Conservation (phyloP, 2,888 invertebrate genomes). For the Drosophila monieri region DNA sequence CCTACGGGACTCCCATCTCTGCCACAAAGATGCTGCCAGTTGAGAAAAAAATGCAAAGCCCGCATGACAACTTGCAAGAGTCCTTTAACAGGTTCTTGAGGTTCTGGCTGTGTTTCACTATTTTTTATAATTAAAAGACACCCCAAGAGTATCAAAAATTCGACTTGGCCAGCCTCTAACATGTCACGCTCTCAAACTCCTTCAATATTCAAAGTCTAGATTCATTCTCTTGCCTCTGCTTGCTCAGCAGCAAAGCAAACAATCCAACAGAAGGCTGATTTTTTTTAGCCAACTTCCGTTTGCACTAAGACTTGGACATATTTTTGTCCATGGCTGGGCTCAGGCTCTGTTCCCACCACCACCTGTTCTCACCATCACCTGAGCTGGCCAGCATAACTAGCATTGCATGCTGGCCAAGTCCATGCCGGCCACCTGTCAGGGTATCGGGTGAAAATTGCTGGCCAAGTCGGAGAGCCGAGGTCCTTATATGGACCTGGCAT, state of each 20-base stretch:
- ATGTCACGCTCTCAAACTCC: background rate
- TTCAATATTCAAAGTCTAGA: slow-evolving; percentile 24
- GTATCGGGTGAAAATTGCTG: slow-evolving; percentile 73
- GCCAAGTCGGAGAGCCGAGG: slow-evolving; percentile 56
- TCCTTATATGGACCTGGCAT: slow-evolving; percentile 69
- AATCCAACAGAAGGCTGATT: slow-evolving; percentile 38
- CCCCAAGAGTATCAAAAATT: background rate
- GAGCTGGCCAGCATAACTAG: slow-evolving; percentile 4
- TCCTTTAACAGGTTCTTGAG: background rate
- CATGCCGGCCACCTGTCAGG: slow-evolving; percentile 63
- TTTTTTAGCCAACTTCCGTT: slow-evolving; percentile 68
- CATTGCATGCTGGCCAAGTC: slow-evolving; percentile 42
- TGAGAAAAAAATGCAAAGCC: slow-evolving; percentile 48
- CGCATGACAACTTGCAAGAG: slow-evolving; percentile 41
- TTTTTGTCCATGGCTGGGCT: slow-evolving; percentile 54
- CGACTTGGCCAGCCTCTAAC: background rate
- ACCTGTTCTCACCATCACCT: slow-evolving; percentile 22
- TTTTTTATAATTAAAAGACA: too few species aligned
- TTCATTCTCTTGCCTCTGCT: slow-evolving; percentile 24
- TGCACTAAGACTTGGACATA: slow-evolving; percentile 38
- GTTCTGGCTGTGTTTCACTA: background rate
- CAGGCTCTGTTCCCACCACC: slow-evolving; percentile 10
- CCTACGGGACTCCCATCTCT: slow-evolving; percentile 4
- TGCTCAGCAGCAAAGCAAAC: slow-evolving; percentile 47
- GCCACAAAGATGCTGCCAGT: slow-evolving; percentile 30